Evolutionary conservation across 1,140 invertebrate genomes (phyloP).

Genomic region (Littorina saxatilis): DNA sequence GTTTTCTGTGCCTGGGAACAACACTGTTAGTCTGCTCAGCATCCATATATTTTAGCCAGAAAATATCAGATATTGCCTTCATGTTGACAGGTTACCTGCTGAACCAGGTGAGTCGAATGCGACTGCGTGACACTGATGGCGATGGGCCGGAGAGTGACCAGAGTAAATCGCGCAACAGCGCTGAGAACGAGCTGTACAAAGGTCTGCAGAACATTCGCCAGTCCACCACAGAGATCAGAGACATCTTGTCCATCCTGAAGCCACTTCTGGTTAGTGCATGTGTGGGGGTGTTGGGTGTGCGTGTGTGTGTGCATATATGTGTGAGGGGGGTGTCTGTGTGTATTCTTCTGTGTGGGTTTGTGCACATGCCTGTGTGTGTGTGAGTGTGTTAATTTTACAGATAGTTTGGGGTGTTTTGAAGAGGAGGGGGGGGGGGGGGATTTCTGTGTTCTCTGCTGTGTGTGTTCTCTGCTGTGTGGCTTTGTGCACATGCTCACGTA

Average conservation of each 20-base stretch:
- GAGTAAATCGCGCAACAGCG: conserved; percentile 37
- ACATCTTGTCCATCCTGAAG: conserved; percentile 57
- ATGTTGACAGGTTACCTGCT: conserved; percentile 40
- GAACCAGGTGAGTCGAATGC: conserved; percentile 44
- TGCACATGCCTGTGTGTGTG: no score
- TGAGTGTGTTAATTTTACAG: no score
- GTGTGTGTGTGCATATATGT: not conserved
- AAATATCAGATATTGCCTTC: no score
- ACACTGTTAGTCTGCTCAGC: no score
- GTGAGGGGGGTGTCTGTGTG: not conserved
- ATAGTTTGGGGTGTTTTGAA: no score
- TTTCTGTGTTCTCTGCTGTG: no score
- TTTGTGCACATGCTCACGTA: no score
- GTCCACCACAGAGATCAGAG: conserved; percentile 58
- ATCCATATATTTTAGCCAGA: no score
- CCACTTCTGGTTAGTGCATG: conserved; percentile 57
- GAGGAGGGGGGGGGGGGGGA: no score
- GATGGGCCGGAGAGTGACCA: conserved; percentile 29
- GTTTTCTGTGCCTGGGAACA: no score
- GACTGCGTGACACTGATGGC: conserved; percentile 32
- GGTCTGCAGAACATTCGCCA: conserved; percentile 60
- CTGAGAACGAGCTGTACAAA: conserved; percentile 56
- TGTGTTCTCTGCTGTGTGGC: no score
- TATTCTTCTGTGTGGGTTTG: not conserved
- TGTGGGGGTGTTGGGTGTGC: not conserved